Evolutionary conservation across 2,888 invertebrate species (phyloP).

Genomic region (Amphipyra berbera): DNA sequence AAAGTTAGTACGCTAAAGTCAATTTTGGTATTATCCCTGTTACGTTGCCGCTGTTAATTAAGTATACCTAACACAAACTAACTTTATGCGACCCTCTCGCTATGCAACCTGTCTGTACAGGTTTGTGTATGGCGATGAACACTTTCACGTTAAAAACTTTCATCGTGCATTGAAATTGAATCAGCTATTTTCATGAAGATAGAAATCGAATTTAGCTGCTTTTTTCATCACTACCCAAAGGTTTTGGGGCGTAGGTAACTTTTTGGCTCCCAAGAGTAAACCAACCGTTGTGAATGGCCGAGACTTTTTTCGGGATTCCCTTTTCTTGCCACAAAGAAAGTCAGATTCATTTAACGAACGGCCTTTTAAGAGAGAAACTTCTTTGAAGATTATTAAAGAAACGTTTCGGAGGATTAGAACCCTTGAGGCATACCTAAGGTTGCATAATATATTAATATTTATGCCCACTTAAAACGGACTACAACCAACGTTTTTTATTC

Average conservation of each 20-base stretch:
- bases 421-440: slow-evolving; percentile 64
- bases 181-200: slow-evolving; percentile 54
- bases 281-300: slow-evolving; percentile 79
- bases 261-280: slow-evolving; percentile 78
- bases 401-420: slow-evolving; percentile 75
- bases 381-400: slow-evolving; percentile 83
- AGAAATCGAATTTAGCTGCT: slow-evolving; percentile 72
- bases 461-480: slow-evolving; percentile 10
- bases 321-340: slow-evolving; percentile 82
- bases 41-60: slow-evolving; percentile 36
- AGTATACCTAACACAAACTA: slow-evolving; percentile 27
- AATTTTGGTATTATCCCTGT: slow-evolving; percentile 37
- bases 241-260: slow-evolving; percentile 72
- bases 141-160: slow-evolving; percentile 34
- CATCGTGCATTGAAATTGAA: slow-evolving; percentile 48
- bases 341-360: slow-evolving; percentile 82
- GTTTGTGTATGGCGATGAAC: slow-evolving; percentile 13
- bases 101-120: slow-evolving; percentile 22
- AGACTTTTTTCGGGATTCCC: slow-evolving; percentile 78
- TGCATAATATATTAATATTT: slow-evolving; percentile 61
- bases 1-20: slow-evolving; percentile 25
- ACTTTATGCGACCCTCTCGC: slow-evolving; percentile 19
- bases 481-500: slow-evolving; percentile 9
- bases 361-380: slow-evolving; percentile 78
- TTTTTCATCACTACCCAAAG: slow-evolving; percentile 70